A percentile compares a stretch with the other conserved stretches of the same genome.
phyloP scores from a whole-genome alignment of 92 coral and sea anemone species.

The Phenganax stokvisi region DNA sequence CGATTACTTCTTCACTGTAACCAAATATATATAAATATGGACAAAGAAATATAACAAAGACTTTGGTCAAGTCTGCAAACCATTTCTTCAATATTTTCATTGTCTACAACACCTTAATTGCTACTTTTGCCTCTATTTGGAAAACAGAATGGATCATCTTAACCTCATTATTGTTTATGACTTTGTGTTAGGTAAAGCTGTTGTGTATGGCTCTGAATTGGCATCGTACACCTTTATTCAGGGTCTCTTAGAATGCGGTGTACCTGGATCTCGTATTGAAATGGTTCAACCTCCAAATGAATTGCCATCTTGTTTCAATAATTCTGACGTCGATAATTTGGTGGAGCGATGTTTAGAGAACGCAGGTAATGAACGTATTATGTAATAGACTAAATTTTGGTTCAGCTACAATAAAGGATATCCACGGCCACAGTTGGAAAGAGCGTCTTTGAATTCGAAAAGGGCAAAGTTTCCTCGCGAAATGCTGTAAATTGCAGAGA shows the following conservation, averaged over 20 bases:
- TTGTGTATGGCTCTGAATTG: constrained; percentile 80
- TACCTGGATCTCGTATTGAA: constrained; percentile 66
- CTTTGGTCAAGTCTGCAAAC: neutral
- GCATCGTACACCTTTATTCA: constrained; percentile 81
- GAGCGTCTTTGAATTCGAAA: no score
- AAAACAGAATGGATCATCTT: no score
- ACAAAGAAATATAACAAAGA: neutral
- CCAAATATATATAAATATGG: no score
- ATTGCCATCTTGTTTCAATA: constrained; percentile 82
- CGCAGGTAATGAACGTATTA: constrained; percentile 38
- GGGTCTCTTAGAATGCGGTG: constrained; percentile 61
- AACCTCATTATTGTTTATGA: no score
- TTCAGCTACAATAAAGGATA: neutral
- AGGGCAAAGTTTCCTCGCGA: neutral
- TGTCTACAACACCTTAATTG: no score
- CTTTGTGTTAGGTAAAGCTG: constrained; percentile 60
- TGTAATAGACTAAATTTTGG: neutral
- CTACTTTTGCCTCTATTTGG: neutral
- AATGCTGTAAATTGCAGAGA: neutral
- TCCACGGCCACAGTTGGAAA: no score
- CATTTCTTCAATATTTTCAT: no score
- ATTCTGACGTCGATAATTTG: constrained; percentile 78
- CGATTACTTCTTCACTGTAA: no score
- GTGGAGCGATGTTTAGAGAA: constrained; percentile 50
- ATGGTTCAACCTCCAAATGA: constrained; percentile 88